Evolutionary conservation across 2,888 invertebrate species (phyloP), one percentile per base, ranked within the genome.

Genomic region (Hartigia nigra): DNA sequence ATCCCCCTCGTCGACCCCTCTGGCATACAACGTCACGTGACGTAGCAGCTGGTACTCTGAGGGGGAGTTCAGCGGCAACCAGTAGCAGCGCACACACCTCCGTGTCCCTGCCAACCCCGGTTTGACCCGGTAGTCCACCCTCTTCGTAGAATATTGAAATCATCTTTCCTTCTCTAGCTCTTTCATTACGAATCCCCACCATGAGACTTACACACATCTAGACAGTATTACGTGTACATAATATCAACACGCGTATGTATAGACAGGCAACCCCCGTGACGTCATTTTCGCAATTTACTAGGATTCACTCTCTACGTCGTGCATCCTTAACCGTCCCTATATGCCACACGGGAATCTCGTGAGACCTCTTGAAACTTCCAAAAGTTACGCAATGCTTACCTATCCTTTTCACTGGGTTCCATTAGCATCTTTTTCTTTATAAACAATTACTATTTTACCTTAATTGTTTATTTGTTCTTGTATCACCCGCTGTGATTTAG

Each of bases 371-470:
- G 14, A 14, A 32, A 5, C 72, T n/a, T 70, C 1, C 23, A 31
- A 0, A 14, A 70, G 23, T 31, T 31, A 70, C 72, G 72, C 72
- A 32, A 70, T 70, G 23, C 23, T 39, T 23, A 69, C 78, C 77
- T 82, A 83, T 83, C 82, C 83, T 83, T 84, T 81, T 77, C 80
- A 84, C 84, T 82, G 82, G 82, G 82, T 83, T 83, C 23, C 39
- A 39, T 5, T 39, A 1, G 39, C 39, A 23, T 39, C 39, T 39
- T 4, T 39, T 39, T 39, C 14, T 39, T 34, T 4, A 39, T 39
- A 4, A 1, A 4, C 39, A 12, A 14, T 14, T 39, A 4, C 14
- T 4, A 39, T 39, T 39, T 14, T 39, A 39, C 5, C 14, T 39
- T 5, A 0, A 39, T 39, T 39, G 14, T 12, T 37, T 12, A 12